A percentile compares a stretch with the other conserved stretches of the same genome.
Conservation (phyloP, 2,888 invertebrate genomes). For the Netelia fuscicornis region DNA sequence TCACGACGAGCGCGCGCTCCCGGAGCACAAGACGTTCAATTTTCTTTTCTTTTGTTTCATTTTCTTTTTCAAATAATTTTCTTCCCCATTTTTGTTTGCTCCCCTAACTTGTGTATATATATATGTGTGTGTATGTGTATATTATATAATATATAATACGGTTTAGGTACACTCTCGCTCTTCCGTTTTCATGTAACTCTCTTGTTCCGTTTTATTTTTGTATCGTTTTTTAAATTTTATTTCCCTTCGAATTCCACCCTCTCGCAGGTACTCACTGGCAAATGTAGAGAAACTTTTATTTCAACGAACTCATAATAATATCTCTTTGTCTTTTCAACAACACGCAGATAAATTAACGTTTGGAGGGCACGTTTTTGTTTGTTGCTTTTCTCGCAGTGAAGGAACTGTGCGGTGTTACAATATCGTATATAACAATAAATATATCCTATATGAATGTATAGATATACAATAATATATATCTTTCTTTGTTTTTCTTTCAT, state of each 20-base stretch:
- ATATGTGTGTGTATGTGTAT: not conserved
- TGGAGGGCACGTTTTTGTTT: slow-evolving; percentile 70
- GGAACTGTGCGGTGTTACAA: slow-evolving; percentile 71
- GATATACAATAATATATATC: slow-evolving; percentile 54
- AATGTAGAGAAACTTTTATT: slow-evolving; percentile 29
- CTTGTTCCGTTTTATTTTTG: slow-evolving; percentile 16
- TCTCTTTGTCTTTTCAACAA: slow-evolving; percentile 12
- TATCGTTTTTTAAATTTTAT: too few relatives aligned
- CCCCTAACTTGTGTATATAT: not conserved
- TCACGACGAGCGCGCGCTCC: slow-evolving; percentile 46
- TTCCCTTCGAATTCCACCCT: slow-evolving; percentile 18
- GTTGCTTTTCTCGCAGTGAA: slow-evolving; percentile 68
- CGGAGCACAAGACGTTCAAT: slow-evolving; percentile 22
- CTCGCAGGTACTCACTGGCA: slow-evolving; percentile 51
- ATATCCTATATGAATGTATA: slow-evolving; percentile 46
- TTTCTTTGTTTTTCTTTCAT: slow-evolving; percentile 40
- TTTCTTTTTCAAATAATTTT: not conserved
- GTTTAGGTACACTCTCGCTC: slow-evolving; percentile 61
- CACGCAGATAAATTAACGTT: slow-evolving; percentile 50
- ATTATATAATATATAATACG: slow-evolving; percentile 14
- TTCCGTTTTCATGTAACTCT: slow-evolving; percentile 58
- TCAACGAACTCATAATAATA: slow-evolving; percentile 18
- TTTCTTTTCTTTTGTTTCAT: not conserved
- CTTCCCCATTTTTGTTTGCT: not conserved
- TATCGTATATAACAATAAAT: slow-evolving; percentile 63